These are phyloP conservation scores for Nymphalis c-album DNA, from an alignment of 2,888 invertebrate species.

Conservation along the genomic window DNA sequence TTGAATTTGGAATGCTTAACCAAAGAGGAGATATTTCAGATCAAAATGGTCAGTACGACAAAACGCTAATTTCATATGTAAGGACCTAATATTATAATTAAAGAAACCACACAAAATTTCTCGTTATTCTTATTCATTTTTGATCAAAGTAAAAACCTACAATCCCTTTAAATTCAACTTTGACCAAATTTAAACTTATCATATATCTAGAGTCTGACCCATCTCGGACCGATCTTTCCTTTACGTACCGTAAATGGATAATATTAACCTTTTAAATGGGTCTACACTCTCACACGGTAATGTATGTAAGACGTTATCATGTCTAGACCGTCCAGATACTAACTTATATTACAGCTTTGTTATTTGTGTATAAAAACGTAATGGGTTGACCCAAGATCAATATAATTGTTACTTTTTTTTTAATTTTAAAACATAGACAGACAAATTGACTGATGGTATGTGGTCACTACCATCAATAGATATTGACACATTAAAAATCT, in stretches of 20 bases:
- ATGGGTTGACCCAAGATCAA: no score
- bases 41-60: no score
- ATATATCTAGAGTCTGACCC: not conserved
- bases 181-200: constrained; percentile 4
- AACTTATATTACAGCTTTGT: not conserved
- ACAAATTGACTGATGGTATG: no score
- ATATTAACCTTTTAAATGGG: not conserved
- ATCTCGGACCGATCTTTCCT: not conserved
- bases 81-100: not conserved
- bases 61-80: no score
- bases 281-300: not conserved
- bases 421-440: no score
- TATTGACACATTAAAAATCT: no score
- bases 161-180: not conserved
- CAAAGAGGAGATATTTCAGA: no score
- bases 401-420: no score
- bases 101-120: not conserved
- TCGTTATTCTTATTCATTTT: not conserved
- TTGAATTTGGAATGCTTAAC: no score
- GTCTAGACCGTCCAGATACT: constrained; percentile 3
- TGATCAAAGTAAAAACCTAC: constrained; percentile 1
- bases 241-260: constrained; percentile 1
- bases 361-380: no score
- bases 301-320: not conserved
- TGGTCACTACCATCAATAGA: no score